These are phyloP conservation scores for Rhagoletis zephyria DNA, from an alignment of 1,140 invertebrate species.

Conservation along the genomic window DNA sequence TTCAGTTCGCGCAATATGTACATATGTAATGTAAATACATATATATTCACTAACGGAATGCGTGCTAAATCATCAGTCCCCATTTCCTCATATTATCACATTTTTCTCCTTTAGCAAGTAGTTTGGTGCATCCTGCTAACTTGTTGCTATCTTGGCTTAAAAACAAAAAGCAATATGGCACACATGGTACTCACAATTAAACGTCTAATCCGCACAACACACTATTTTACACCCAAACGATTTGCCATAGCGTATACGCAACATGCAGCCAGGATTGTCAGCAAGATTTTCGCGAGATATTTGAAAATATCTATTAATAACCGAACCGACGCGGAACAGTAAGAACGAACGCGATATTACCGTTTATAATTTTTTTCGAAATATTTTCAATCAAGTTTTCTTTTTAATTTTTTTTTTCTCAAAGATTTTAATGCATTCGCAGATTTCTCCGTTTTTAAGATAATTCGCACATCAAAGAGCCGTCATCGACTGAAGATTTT, in stretches of 20 bases:
- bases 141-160: constrained; percentile 20
- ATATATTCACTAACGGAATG: too few species aligned
- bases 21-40: too few species aligned
- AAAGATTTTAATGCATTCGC: neutral
- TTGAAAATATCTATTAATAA: neutral
- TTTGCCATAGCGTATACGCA: constrained; percentile 4
- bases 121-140: neutral
- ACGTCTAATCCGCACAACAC: neutral
- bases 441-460: neutral
- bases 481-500: constrained; percentile 46
- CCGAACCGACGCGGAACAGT: constrained; percentile 2
- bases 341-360: neutral
- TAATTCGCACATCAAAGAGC: constrained; percentile 48
- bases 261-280: neutral
- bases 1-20: too few species aligned
- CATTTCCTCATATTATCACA: neutral
- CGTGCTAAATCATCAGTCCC: neutral
- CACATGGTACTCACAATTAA: neutral
- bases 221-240: neutral
- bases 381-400: neutral
- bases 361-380: neutral
- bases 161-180: neutral
- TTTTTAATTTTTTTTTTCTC: constrained; percentile 20
- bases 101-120: neutral
- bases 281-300: neutral